Evolutionary conservation across 2,113 vertebrate genomes (phyloP), one percentile per base, ranked within the genome.

Genomic region (Melanerpes aurifrons): DNA sequence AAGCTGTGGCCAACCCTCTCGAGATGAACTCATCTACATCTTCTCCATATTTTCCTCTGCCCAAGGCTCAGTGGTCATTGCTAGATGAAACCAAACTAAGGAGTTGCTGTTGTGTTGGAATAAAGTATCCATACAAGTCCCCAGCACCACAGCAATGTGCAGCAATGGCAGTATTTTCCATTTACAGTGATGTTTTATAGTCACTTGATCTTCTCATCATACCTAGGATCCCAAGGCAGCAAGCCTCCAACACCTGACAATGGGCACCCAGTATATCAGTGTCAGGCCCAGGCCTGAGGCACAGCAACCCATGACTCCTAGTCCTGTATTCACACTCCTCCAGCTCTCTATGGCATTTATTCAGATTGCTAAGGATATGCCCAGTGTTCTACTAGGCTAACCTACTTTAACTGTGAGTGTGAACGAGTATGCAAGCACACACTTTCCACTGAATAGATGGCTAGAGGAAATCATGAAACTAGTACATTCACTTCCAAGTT

Each of bases 241-340:
- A 72, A 91, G 63, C 68, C 22, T 25, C 48, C 47, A 43, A 48
- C 48, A 67, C 35, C 24, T 77, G 68, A 25, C 20, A 63, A n/a
- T 0, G 1, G 45, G 40, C 7, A 62, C 4, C 4, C 25, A 50
- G 35, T 19, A 3, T 5, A 61, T 26, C 40, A 54, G 19, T 32
- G 32, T 45, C 67, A 84, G 58, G 31, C 5, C 15, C n/a, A 82
- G 26, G 31, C 10, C 29, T 58, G 43, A 81, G 76, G 73, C 11
- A 80, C 24, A 71, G 47, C 59, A 82, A 66, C 63, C 20, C 63
- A 28, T 7, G 2, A 21, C 15, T 76, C 63, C 10, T 58, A 53
- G 40, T 50, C n/a, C 68, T 63, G 24, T 62, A 40, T 50, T 92
- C 56, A 72, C 68, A 37, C 43, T 45, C 20, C 28, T 56, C 19